Base-by-base conservation (phyloP, 2,888 invertebrate genomes). In the Pandemis corylana region DNA sequence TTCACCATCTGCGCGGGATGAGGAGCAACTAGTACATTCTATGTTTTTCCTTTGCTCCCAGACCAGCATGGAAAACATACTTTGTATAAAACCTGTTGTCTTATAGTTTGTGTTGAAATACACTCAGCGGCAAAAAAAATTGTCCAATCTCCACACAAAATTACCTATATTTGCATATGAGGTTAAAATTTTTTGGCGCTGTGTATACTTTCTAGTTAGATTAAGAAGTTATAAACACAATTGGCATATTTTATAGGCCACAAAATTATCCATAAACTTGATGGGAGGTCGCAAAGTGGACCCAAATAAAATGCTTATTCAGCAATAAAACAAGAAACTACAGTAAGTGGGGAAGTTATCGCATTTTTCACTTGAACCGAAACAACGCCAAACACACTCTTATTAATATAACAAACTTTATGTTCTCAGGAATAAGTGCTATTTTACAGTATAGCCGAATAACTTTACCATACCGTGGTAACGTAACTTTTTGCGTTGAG, bases 281-380 rank as follows among this genome's bases (percentile, higher is more conserved):
- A 41, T 36, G 56, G 68, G 69, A 51, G 46, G 59, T 49, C 49
- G 74, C 53, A 67, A 67, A 65, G 41, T 66, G 51, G 28, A 51
- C 49, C 61, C 73, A 62, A 74, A 74, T 70, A 70, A 74, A 74
- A 65, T 69, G 61, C 65, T 70, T 74, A 70, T 44, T 61, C 74
- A 63, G 61, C 75, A 75, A 75, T 75, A 71, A 71, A 75, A 70
- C 71, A 75, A 75, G 66, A 62, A 75, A 75, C 67, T 71, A 63
- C 70, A n/a, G 46, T 71, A 75, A 71, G 66, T 75, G 71, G 46
- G n/a, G 41, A 75, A 75, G 70, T 75, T 75, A 75, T 75, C 75
- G 67, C 63, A 75, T 75, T 75, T 75, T 75, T 75, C 75, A 75
- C 62, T 63, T 44, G 28, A 12, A 36, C 72, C 65, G 51, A 65